Base-by-base conservation (phyloP, 1,140 invertebrate genomes). In the Homarus americanus region DNA sequence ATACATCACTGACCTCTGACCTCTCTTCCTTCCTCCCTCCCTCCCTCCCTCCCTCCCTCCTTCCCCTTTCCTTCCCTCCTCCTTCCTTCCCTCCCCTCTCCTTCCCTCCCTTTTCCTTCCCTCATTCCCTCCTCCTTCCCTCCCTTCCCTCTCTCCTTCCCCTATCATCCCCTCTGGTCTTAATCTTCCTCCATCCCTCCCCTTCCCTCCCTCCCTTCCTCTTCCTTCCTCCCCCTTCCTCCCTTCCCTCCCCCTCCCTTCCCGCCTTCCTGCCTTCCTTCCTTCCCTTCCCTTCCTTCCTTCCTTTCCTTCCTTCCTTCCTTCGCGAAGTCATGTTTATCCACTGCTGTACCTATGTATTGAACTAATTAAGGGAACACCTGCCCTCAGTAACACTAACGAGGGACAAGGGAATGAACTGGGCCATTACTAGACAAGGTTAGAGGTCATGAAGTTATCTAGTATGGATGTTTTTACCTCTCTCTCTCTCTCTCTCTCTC, bases 401-500 rank as follows among this genome's bases (percentile, higher is more conserved):
- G n/a, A n/a, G n/a, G n/a, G n/a, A n/a, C n/a, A n/a, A n/a, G n/a
- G n/a, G n/a, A n/a, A n/a, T n/a, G n/a, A n/a, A n/a, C n/a, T n/a
- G n/a, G n/a, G n/a, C n/a, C n/a, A n/a, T n/a, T n/a, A n/a, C n/a
- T n/a, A n/a, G n/a, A n/a, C n/a, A 63, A 15, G 10, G 24, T 12
- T 10, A 63, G 53, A 63, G 24, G 24, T 63, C 12, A 63, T 12
- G 24, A 24, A 63, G 53, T 63, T 63, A 24, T 17, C 15, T 36
- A 28, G 17, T 32, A 20, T 76, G 24, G 3, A 20, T 76, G 24
- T 32, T 34, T 76, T 34, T 44, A 38, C 49, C 78, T 44, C 78
- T 80, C 78, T 44, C 78, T 80, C 78, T 49, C 78, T 80, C 78
- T 49, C 40, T 44, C 78, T 44, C 78, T 44, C 40, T 49, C 78